Evolutionary conservation across 92 coral and sea anemone genomes (phyloP).

Genomic region (Zoanthus sociatus): DNA sequence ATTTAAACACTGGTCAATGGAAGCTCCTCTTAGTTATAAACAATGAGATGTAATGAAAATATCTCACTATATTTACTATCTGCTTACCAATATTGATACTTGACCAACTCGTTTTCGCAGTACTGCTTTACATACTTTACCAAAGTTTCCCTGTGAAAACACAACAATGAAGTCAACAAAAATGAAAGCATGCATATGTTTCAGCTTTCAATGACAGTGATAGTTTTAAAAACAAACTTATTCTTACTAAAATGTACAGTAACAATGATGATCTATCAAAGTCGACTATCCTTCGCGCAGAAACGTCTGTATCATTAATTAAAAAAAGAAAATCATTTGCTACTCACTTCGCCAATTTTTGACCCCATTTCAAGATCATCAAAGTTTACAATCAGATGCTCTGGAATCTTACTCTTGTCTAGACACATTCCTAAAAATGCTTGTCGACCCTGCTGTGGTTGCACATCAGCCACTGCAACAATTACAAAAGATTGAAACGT

Average conservation of each 20-base stretch:
- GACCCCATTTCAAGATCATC: conserved; percentile 9
- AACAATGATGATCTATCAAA: too few species aligned
- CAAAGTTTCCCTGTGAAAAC: conserved; percentile 73
- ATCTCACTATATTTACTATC: not conserved
- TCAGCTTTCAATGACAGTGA: not conserved
- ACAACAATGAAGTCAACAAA: not conserved
- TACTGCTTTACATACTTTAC: conserved; percentile 60
- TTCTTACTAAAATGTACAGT: too few species aligned
- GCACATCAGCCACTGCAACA: not conserved
- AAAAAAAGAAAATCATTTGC: not conserved
- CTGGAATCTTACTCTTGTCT: conserved; percentile 15
- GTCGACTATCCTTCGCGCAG: not conserved
- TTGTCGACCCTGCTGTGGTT: not conserved
- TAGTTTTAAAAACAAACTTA: too few species aligned
- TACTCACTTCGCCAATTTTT: conserved; percentile 16
- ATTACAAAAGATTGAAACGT: too few species aligned
- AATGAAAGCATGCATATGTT: not conserved
- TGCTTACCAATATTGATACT: conserved; percentile 31
- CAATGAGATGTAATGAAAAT: not conserved
- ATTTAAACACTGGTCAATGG: not conserved
- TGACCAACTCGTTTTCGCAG: conserved; percentile 39
- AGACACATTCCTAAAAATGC: conserved; percentile 3
- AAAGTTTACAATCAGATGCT: not conserved
- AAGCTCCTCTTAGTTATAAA: not conserved
- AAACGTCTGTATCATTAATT: not conserved